These are phyloP conservation scores for Palloptera scutellata DNA, from an alignment of 2,888 invertebrate genomes.

Conservation along the genomic window DNA sequence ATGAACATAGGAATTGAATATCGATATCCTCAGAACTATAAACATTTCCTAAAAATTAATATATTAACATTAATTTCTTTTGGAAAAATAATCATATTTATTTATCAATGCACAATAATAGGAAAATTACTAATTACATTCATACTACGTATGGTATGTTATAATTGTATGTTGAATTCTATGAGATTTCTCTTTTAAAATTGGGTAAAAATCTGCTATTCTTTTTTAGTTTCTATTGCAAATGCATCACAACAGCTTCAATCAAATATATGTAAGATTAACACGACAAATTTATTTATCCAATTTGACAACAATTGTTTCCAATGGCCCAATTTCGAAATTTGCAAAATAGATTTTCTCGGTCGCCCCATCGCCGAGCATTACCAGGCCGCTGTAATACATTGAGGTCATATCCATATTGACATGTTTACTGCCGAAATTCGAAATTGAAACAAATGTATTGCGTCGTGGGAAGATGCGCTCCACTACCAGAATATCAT, in stretches of 20 bases:
- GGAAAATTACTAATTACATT: too few species aligned
- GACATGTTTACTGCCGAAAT: constrained; percentile 71
- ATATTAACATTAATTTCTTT: too few species aligned
- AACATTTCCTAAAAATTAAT: too few species aligned
- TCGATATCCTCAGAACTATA: too few species aligned
- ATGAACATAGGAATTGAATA: too few species aligned
- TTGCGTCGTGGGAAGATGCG: constrained; percentile 82
- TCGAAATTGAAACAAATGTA: constrained; percentile 78
- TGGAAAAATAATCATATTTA: too few species aligned
- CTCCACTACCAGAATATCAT: constrained; percentile 76
- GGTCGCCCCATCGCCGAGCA: constrained; percentile 46
- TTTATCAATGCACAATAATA: too few species aligned
- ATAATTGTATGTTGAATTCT: too few species aligned
- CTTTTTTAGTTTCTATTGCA: not conserved
- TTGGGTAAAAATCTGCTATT: too few species aligned
- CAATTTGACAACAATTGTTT: constrained; percentile 71
- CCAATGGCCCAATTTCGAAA: constrained; percentile 67
- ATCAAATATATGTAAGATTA: not conserved
- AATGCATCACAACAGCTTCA: not conserved
- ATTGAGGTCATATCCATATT: constrained; percentile 77
- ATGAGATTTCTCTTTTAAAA: too few species aligned
- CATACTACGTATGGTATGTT: too few species aligned
- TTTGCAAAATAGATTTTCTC: constrained; percentile 64
- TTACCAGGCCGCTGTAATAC: constrained; percentile 74
- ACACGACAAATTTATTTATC: constrained; percentile 65